Evolutionary conservation across 2,113 vertebrate genomes (phyloP).

Genomic region (Lepus europaeus): DNA sequence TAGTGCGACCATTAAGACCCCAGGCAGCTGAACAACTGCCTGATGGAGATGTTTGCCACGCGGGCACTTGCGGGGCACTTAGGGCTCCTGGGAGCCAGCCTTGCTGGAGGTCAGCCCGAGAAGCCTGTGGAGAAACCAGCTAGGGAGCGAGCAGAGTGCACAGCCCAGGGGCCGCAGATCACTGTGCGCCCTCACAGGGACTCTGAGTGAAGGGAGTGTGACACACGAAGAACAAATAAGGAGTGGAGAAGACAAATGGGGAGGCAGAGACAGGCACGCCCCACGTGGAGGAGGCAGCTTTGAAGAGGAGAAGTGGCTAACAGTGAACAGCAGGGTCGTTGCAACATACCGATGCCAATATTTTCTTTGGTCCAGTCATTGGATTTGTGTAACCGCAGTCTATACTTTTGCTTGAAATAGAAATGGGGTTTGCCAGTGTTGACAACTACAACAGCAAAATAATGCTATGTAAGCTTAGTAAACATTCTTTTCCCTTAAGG

Average conservation of each 20-base stretch:
- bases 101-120: background rate
- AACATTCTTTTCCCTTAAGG: conserved; percentile 88
- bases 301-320: background rate
- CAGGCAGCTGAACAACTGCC: background rate
- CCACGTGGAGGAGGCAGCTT: background rate
- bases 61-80: background rate
- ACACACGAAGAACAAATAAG: background rate
- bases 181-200: background rate
- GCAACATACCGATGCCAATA: background rate
- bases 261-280: background rate
- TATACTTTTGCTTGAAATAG: conserved; percentile 61
- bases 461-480: conserved; percentile 71
- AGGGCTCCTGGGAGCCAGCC: background rate
- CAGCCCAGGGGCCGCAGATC: background rate
- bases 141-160: background rate
- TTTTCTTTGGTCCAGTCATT: conserved; percentile 24
- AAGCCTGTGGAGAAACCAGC: background rate
- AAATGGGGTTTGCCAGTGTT: conserved; percentile 65
- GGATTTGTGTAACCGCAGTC: background rate
- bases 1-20: background rate
- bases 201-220: background rate
- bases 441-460: conserved; percentile 62
- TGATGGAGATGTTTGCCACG: background rate
- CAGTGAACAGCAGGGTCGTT: conserved; percentile 13
- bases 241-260: background rate